A percentile compares a stretch with the other conserved stretches of the same genome.
Conservation (phyloP, 2,888 invertebrate genomes). For the Apamea anceps region DNA sequence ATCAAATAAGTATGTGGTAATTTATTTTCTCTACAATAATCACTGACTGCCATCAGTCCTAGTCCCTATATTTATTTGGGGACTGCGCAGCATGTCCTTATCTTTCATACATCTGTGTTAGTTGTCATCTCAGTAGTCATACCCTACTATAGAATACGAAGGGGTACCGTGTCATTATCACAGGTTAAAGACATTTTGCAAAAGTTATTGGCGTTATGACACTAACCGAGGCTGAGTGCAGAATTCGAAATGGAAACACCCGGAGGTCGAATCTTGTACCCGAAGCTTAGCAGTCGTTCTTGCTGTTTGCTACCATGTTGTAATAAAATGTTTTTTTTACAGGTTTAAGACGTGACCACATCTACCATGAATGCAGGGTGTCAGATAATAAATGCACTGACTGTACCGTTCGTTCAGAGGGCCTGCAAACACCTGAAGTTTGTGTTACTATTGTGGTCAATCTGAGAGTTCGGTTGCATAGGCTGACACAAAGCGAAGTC, state of each 20-base stretch:
- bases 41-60: not conserved
- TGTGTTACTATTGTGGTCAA: not conserved
- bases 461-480: not conserved
- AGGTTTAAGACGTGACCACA: constrained; percentile 10
- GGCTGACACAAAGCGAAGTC: not conserved
- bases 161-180: not conserved
- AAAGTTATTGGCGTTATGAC: not conserved
- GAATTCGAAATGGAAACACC: not conserved
- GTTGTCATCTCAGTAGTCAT: not conserved
- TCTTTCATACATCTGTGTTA: not conserved
- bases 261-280: not conserved
- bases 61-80: not conserved
- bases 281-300: not conserved
- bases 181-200: too few relatives aligned
- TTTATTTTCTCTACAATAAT: not conserved
- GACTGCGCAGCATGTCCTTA: not conserved
- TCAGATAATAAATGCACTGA: constrained; percentile 3
- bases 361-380: too few relatives aligned
- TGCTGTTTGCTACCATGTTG: not conserved
- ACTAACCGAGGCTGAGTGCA: too few relatives aligned
- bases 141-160: not conserved
- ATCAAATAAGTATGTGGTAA: not conserved
- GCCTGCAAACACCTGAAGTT: not conserved
- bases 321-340: constrained; percentile 10
- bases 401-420: not conserved